Conservation (phyloP, 2,113 vertebrate genomes). For the Oreochromis tanganicae region DNA sequence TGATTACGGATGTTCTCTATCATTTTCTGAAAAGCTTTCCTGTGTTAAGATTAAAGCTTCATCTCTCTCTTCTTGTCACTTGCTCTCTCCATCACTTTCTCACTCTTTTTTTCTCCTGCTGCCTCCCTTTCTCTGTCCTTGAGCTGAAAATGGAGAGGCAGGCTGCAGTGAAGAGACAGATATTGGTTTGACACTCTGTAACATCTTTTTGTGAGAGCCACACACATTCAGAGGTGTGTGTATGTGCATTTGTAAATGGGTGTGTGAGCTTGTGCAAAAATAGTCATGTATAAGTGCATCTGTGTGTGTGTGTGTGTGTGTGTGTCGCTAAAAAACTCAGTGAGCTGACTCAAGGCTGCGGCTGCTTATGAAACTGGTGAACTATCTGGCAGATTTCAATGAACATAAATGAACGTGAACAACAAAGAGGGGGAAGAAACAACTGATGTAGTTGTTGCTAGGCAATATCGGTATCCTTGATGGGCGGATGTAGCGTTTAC, state of each 20-base stretch:
- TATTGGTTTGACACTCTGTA: conserved; percentile 61
- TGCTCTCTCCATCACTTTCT: conserved; percentile 17
- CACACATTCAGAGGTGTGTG: conserved; percentile 37
- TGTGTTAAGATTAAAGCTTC: conserved; percentile 15
- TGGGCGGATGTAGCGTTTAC: conserved; percentile 4
- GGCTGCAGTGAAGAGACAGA: conserved; percentile 52
- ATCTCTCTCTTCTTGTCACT: neutral
- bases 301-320: conserved; percentile 9
- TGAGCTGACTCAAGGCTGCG: conserved; percentile 62
- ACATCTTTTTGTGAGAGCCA: conserved; percentile 53
- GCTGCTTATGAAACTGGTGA: conserved; percentile 58
- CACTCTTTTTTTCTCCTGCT: neutral
- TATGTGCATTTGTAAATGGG: neutral
- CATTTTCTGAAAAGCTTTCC: neutral
- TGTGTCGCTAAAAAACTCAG: conserved; percentile 49
- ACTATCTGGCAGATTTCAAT: conserved; percentile 68
- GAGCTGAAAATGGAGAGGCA: conserved; percentile 58
- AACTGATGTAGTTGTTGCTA: conserved; percentile 16
- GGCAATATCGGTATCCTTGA: conserved; percentile 46
- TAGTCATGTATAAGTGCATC: neutral
- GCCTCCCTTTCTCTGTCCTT: conserved; percentile 48
- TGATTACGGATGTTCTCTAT: neutral
- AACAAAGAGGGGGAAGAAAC: neutral
- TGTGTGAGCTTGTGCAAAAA: neutral
- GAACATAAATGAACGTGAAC: conserved; percentile 69